Percentiles rank a stretch among this genome's conserved stretches.
These are phyloP conservation scores for Acronicta alni DNA, from an alignment of 2,888 invertebrate species.

Conservation along the genomic window DNA sequence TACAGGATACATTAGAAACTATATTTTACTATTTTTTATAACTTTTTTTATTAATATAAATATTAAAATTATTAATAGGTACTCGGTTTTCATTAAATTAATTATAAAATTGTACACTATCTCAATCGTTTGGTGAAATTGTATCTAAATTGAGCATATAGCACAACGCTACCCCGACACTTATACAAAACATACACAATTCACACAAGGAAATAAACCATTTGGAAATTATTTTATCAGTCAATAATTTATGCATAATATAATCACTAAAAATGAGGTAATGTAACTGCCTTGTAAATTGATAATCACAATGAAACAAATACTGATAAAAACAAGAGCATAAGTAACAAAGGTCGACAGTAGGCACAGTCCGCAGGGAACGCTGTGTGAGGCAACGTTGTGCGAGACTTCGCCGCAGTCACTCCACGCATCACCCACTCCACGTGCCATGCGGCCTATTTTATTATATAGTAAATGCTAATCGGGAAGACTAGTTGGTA, in stretches of 20 bases:
- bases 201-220: slow-evolving; percentile 86
- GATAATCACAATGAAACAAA: slow-evolving; percentile 85
- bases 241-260: slow-evolving; percentile 85
- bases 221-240: slow-evolving; percentile 88
- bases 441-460: slow-evolving; percentile 5
- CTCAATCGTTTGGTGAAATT: slow-evolving; percentile 88
- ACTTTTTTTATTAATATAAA: slow-evolving; percentile 88
- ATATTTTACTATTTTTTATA: slow-evolving; percentile 78
- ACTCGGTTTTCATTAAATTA: slow-evolving; percentile 88
- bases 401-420: slow-evolving; percentile 72
- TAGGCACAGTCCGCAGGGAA: slow-evolving; percentile 69
- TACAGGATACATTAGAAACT: slow-evolving; percentile 66
- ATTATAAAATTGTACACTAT: slow-evolving; percentile 87
- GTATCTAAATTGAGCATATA: slow-evolving; percentile 89
- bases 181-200: slow-evolving; percentile 78
- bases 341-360: slow-evolving; percentile 59
- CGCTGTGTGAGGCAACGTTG: slow-evolving; percentile 86
- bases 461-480: slow-evolving; percentile 32
- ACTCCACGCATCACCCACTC: slow-evolving; percentile 53
- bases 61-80: slow-evolving; percentile 89
- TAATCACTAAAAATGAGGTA: slow-evolving; percentile 85
- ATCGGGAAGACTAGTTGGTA: slow-evolving; percentile 38
- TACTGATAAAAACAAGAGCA: slow-evolving; percentile 84
- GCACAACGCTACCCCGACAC: slow-evolving; percentile 88
- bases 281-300: slow-evolving; percentile 83